phyloP scores from a whole-genome alignment of 1,140 invertebrate species.

The Drosophila nigromelanica region DNA sequence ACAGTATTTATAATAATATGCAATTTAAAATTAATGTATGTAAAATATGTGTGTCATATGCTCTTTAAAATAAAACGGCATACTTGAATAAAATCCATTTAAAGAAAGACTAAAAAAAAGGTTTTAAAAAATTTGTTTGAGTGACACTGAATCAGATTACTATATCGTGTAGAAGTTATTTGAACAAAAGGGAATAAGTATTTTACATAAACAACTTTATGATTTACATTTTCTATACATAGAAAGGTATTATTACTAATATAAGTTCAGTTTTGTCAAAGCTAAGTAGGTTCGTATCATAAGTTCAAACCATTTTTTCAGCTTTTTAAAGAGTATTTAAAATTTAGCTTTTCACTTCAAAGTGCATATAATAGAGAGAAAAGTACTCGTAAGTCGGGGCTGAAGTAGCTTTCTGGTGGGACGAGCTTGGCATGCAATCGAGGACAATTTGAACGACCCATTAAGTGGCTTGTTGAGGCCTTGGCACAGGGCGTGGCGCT shows the following conservation, averaged over 20 bases:
- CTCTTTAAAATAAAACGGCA: neutral
- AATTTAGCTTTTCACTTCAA: constrained; percentile 6
- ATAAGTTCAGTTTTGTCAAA: too few relatives aligned
- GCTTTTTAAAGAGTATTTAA: constrained; percentile 12
- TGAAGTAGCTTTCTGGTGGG: constrained; percentile 7
- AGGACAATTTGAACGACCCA: constrained; percentile 42
- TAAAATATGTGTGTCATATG: neutral
- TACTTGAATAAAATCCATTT: neutral
- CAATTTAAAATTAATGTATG: neutral
- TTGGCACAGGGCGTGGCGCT: constrained; percentile 21
- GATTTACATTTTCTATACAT: neutral
- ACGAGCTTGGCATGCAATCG: constrained; percentile 27
- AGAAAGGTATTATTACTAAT: too few relatives aligned
- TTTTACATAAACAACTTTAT: neutral
- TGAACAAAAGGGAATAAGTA: neutral
- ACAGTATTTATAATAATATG: neutral
- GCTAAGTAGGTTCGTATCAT: too few relatives aligned
- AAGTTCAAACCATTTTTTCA: too few relatives aligned
- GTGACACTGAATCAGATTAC: neutral
- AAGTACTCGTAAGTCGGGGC: neutral
- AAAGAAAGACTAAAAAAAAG: neutral
- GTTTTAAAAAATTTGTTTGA: neutral
- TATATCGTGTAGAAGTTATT: neutral
- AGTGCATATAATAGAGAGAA: constrained; percentile 8
- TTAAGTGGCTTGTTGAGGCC: constrained; percentile 48